A percentile compares a stretch with the other conserved stretches of the same genome.
These are phyloP conservation scores for Spinus olivaceus DNA, from an alignment of 2,797 vertebrate species.

Conservation along the genomic window DNA sequence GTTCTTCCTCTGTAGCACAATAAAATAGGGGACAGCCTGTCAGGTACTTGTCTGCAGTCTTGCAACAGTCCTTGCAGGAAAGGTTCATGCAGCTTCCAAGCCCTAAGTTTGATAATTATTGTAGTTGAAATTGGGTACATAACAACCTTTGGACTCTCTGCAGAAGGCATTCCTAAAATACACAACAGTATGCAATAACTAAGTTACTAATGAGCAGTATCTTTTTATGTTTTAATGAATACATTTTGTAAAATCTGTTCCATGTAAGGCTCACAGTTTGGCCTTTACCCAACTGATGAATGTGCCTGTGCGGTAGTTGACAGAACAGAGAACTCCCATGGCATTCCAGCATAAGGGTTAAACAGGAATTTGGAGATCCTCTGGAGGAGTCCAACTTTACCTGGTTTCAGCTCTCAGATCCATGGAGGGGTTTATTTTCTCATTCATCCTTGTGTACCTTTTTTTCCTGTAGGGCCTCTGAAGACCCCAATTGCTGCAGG, in stretches of 20 bases:
- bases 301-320: background rate
- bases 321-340: background rate
- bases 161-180: background rate
- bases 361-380: background rate
- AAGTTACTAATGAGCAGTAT: background rate
- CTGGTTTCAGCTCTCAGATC: background rate
- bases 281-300: background rate
- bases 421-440: background rate
- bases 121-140: background rate
- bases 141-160: background rate
- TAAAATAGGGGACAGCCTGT: background rate
- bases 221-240: background rate
- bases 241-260: background rate
- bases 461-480: constrained; percentile 80
- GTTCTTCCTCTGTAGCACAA: background rate
- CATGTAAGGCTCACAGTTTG: rapidly evolving
- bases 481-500: constrained; percentile 96
- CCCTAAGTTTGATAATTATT: background rate
- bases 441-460: background rate
- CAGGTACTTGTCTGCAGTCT: background rate
- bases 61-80: background rate
- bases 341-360: background rate
- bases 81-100: background rate
- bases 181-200: background rate
- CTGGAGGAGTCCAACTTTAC: background rate